Percentiles rank a stretch among this genome's conserved stretches.
phyloP scores from a whole-genome alignment of 2,888 invertebrate species.

The Dendrolimus pini region DNA sequence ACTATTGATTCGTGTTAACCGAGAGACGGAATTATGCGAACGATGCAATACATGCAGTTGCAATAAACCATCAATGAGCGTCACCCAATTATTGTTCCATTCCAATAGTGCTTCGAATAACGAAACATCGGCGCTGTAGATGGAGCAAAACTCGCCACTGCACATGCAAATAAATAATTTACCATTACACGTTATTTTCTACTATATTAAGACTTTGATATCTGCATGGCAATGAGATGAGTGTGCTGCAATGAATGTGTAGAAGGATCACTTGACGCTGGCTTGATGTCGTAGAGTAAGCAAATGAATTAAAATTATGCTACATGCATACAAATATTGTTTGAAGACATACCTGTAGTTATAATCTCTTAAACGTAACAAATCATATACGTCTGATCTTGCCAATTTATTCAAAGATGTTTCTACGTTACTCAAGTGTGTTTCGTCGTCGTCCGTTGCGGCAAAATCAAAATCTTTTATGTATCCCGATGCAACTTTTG shows the following conservation, averaged over 20 bases:
- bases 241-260: no score
- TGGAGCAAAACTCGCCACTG: conserved; percentile 38
- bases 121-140: conserved; percentile 25
- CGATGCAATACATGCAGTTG: conserved; percentile 83
- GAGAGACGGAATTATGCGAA: conserved; percentile 74
- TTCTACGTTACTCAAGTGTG: no score
- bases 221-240: no score
- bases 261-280: conserved; percentile 24
- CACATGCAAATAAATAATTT: no score
- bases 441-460: no score
- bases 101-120: conserved; percentile 44
- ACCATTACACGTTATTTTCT: no score
- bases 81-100: conserved; percentile 88
- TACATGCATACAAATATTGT: no score
- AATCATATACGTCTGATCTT: conserved; percentile 34
- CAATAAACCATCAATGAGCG: conserved; percentile 88
- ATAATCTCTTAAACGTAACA: conserved; percentile 29
- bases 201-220: no score
- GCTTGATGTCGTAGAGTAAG: conserved; percentile 77
- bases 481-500: conserved; percentile 30
- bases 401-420: no score
- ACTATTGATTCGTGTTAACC: conserved; percentile 69
- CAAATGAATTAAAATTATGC: no score
- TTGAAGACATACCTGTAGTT: conserved; percentile 27
- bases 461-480: conserved; percentile 7